phyloP scores from a whole-genome alignment of 2,888 invertebrate genomes.

The Habroteleia sp. region DNA sequence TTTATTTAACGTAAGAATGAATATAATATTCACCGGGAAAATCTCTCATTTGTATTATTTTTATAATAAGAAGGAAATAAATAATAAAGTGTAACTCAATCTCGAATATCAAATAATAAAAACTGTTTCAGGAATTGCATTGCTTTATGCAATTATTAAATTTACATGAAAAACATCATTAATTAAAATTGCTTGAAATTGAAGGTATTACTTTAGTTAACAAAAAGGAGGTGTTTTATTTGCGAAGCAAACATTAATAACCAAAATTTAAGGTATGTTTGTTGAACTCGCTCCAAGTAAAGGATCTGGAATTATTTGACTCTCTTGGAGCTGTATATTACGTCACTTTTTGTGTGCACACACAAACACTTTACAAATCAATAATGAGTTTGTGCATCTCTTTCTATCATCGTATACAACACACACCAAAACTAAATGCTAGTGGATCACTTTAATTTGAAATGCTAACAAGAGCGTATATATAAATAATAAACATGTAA shows the following conservation, averaged over 20 bases:
- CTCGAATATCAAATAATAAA: no score
- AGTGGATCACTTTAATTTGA: constrained; percentile 19
- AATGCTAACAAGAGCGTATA: constrained; percentile 28
- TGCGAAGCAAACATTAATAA: constrained; percentile 41
- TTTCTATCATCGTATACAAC: constrained; percentile 23
- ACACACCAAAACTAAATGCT: constrained; percentile 27
- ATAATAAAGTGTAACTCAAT: no score
- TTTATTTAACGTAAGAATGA: no score
- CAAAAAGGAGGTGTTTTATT: constrained; percentile 9
- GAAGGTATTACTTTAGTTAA: background rate
- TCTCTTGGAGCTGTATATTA: constrained; percentile 50
- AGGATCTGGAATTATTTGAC: constrained; percentile 51
- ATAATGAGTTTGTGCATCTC: constrained; percentile 49
- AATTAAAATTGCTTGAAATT: background rate
- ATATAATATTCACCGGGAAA: no score
- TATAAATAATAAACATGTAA: constrained; percentile 2
- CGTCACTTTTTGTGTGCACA: constrained; percentile 42
- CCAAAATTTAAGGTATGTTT: constrained; percentile 39
- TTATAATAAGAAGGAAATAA: no score
- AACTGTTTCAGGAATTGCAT: no score
- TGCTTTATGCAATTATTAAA: no score
- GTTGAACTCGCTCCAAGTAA: constrained; percentile 45
- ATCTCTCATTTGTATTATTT: no score
- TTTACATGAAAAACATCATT: no score
- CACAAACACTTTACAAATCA: constrained; percentile 53